These are phyloP conservation scores for Corynorhinus townsendii DNA, from an alignment of 2,113 vertebrate species.

Conservation along the genomic window DNA sequence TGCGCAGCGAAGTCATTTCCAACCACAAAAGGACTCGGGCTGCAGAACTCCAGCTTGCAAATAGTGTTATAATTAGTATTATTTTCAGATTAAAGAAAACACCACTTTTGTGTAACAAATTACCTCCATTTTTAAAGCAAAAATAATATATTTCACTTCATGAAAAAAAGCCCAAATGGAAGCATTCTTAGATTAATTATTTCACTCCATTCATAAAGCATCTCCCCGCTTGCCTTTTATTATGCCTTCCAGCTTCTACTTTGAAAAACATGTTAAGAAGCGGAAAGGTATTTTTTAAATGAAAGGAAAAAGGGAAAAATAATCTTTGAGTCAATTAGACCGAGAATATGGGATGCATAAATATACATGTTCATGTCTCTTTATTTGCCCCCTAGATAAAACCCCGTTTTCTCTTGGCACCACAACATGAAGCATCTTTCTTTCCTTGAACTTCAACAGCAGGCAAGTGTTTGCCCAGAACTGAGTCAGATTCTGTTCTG, in stretches of 20 bases:
- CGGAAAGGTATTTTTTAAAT: slow-evolving; percentile 82
- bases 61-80: slow-evolving; percentile 83
- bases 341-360: slow-evolving; percentile 81
- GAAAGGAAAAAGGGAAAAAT: slow-evolving; percentile 81
- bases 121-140: slow-evolving; percentile 85
- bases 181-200: slow-evolving; percentile 88
- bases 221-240: slow-evolving; percentile 86
- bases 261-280: slow-evolving; percentile 86
- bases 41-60: slow-evolving; percentile 77
- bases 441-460: slow-evolving; percentile 80
- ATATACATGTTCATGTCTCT: slow-evolving; percentile 78
- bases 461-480: slow-evolving; percentile 80
- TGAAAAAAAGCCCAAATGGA: slow-evolving; percentile 82
- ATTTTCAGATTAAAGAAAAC: slow-evolving; percentile 86
- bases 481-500: slow-evolving; percentile 77
- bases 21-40: slow-evolving; percentile 77
- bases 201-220: slow-evolving; percentile 83
- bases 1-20: slow-evolving; percentile 74
- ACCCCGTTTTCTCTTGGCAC: slow-evolving; percentile 78
- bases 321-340: slow-evolving; percentile 86
- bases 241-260: slow-evolving; percentile 85
- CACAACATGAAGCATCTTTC: slow-evolving; percentile 78
- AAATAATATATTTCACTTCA: slow-evolving; percentile 84
- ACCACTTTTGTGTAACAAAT: slow-evolving; percentile 84
- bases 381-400: slow-evolving; percentile 80